Percentiles rank a stretch among this genome's conserved stretches.
These are phyloP conservation scores for Diloba caeruleocephala DNA, from an alignment of 2,888 invertebrate species.

Conservation along the genomic window DNA sequence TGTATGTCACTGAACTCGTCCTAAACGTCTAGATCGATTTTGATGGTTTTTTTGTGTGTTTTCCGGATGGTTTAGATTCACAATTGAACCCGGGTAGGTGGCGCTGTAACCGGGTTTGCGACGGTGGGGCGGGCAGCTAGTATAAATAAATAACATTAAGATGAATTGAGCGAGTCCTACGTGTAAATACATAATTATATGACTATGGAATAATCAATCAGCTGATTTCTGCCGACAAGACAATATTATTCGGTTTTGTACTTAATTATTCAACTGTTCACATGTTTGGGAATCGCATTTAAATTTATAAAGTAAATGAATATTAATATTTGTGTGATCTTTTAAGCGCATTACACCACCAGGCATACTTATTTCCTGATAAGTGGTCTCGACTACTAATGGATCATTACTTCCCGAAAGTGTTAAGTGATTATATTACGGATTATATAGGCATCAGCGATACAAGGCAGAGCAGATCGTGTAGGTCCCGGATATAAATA, in stretches of 20 bases:
- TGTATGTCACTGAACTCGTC: too few species aligned
- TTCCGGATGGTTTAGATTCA: too few species aligned
- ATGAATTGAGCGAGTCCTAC: too few species aligned
- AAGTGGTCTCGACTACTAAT: slow-evolving; percentile 6
- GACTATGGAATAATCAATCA: slow-evolving; percentile 2
- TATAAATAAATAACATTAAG: too few species aligned
- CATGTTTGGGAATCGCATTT: slow-evolving; percentile 5
- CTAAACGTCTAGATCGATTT: too few species aligned
- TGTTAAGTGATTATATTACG: not conserved
- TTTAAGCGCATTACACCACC: not conserved
- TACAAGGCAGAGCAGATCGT: too few species aligned
- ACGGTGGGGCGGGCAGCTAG: too few species aligned
- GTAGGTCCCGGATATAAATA: too few species aligned
- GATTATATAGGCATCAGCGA: too few species aligned
- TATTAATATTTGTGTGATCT: slow-evolving; percentile 3
- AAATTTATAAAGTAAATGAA: slow-evolving; percentile 21
- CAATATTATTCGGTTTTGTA: slow-evolving; percentile 1
- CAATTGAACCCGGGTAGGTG: too few species aligned
- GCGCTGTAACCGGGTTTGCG: too few species aligned
- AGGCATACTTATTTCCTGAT: slow-evolving; percentile 22
- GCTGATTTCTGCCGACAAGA: slow-evolving; percentile 11
- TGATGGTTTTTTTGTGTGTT: too few species aligned
- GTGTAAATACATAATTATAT: not conserved
- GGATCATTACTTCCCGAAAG: slow-evolving; percentile 7
- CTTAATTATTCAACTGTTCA: slow-evolving; percentile 6